Evolutionary conservation across 2,888 invertebrate species (phyloP).

Genomic region (Vannuccia rotundouncinata): DNA sequence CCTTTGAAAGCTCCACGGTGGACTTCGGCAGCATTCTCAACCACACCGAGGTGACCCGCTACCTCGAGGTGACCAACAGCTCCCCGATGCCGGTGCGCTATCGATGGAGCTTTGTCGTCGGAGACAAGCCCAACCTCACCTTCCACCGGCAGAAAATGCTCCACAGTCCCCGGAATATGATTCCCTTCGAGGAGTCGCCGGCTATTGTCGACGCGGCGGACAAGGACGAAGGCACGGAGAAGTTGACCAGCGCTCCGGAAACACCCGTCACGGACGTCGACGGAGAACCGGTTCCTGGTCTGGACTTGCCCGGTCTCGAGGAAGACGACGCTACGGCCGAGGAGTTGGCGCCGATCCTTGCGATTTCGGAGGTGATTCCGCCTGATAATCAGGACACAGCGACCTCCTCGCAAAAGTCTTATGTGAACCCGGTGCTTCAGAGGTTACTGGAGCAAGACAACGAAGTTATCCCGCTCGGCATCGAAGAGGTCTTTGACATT

Average conservation of each 20-base stretch:
- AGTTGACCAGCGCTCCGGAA: not conserved
- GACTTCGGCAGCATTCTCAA: slow-evolving; percentile 64
- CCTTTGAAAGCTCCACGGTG: slow-evolving; percentile 60
- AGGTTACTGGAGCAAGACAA: slow-evolving; percentile 36
- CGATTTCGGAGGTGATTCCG: not conserved
- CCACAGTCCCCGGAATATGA: not conserved
- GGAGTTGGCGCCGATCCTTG: not conserved
- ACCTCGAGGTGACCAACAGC: slow-evolving; percentile 60
- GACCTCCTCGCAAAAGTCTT: not conserved
- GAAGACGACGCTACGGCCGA: slow-evolving; percentile 30
- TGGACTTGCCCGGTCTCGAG: not conserved
- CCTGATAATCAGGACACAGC: not conserved
- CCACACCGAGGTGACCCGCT: slow-evolving; percentile 57
- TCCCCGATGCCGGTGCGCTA: slow-evolving; percentile 43
- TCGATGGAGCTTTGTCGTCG: slow-evolving; percentile 40
- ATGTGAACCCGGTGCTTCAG: slow-evolving; percentile 28
- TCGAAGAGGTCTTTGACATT: slow-evolving; percentile 55
- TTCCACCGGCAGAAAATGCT: slow-evolving; percentile 32
- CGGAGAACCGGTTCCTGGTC: not conserved
- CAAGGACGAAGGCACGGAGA: slow-evolving; percentile 35
- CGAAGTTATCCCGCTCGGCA: slow-evolving; percentile 35
- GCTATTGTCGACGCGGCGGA: slow-evolving; percentile 33
- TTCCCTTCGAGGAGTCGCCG: not conserved
- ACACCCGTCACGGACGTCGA: not conserved
- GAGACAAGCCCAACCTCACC: slow-evolving; percentile 39